Percentiles rank a stretch among this genome's conserved stretches.
Evolutionary conservation across 2,888 invertebrate genomes (phyloP).

Genomic region (Macrosoma leucophasiata): DNA sequence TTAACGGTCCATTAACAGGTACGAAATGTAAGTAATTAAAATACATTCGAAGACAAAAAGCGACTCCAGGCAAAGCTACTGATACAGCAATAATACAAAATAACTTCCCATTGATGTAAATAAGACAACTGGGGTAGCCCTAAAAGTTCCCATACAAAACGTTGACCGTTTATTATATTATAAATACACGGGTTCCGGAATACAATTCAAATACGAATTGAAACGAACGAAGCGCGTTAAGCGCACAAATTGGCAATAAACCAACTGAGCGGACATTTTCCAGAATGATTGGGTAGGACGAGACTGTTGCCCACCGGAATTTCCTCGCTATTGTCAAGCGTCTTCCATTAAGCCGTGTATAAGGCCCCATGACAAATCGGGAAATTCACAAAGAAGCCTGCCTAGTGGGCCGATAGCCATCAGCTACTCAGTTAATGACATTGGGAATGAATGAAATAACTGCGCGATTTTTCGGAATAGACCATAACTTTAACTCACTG

Average conservation of each 20-base stretch:
- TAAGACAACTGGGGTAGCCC: too few species aligned
- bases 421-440: slow-evolving; percentile 14
- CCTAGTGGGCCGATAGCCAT: slow-evolving; percentile 27
- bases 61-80: too few species aligned
- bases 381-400: slow-evolving; percentile 44
- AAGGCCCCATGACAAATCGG: slow-evolving; percentile 45
- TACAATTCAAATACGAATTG: slow-evolving; percentile 12
- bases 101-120: too few species aligned
- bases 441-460: slow-evolving; percentile 24
- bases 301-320: slow-evolving; percentile 48
- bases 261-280: slow-evolving; percentile 38
- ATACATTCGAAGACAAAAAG: too few species aligned
- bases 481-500: too few species aligned
- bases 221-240: slow-evolving; percentile 10
- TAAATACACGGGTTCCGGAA: slow-evolving; percentile 10
- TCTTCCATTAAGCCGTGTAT: slow-evolving; percentile 43
- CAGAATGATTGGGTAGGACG: slow-evolving; percentile 39
- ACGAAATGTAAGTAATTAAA: too few species aligned
- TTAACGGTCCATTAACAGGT: too few species aligned
- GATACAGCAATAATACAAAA: too few species aligned
- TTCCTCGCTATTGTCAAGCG: slow-evolving; percentile 56
- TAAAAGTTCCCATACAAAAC: too few species aligned
- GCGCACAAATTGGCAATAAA: slow-evolving; percentile 24
- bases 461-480: slow-evolving; percentile 17
- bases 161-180: slow-evolving; percentile 9